Evolutionary conservation across 2,113 vertebrate genomes (phyloP), one percentile per base, ranked within the genome.

Genomic region (Vidua chalybeata): DNA sequence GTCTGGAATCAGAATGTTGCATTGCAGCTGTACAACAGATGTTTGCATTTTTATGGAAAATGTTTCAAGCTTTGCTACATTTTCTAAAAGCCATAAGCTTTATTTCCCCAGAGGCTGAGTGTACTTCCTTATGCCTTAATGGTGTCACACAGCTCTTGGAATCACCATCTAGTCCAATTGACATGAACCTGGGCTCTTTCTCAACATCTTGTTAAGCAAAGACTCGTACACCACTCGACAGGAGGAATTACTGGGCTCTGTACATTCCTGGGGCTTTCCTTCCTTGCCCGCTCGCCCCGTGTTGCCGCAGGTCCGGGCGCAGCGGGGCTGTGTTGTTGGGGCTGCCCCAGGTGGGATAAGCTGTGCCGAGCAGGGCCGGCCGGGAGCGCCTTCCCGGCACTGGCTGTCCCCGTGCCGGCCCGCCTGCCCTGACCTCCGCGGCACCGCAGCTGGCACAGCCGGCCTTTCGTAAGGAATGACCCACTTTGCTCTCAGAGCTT

Each of bases 291-390:
- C 6, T 7, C 45, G 27, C 5, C 15, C 8, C 10, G 4, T 10
- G 7, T 5, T 18, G 17, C 45, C 15, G 41, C 0, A 5, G 35
- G 56, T 33, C 2, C 45, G 7, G 0, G 7, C 17, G 43, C n/a
- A 10, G 27, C 3, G 28, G 3, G 10, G 12, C 10, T 5, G 1
- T 11, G 39, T 2, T 28, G 39, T 13, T 30, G 15, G 52, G 31
- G 54, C 55, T 22, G 54, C 54, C 55, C 20, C 31, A 20, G 48
- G 3, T 23, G 13, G 23, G 55, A 39, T 8, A 48, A 19, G 41
- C 43, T 10, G n/a, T 5, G 16, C 72, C 4, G 5, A 2, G 35
- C 33, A 2, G 69, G 22, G 46, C 3, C 23, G 67, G 21, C 52
- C 20, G 5, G 1, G 20, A 0, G 52, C 23, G 8, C 33, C 1